These are phyloP conservation scores for Trachythela sp. DNA, from an alignment of 64 coral and sea anemone genomes.

Conservation along the genomic window DNA sequence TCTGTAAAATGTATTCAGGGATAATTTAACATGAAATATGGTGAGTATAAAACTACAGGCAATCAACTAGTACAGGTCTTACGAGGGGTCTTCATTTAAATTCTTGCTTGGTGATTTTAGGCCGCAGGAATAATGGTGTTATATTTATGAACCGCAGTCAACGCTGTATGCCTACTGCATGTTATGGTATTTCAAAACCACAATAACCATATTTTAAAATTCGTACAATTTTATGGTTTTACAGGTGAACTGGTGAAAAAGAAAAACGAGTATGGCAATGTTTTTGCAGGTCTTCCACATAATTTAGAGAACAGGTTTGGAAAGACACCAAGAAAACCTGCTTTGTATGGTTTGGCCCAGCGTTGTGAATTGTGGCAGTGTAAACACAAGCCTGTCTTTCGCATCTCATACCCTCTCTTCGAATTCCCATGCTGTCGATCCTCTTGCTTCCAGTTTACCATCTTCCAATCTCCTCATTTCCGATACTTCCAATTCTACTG, in stretches of 20 bases:
- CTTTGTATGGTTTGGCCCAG: slow-evolving; percentile 18
- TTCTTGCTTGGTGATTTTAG: no score
- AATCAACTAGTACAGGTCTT: no score
- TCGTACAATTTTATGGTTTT: neutral
- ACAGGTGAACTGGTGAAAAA: slow-evolving; percentile 12
- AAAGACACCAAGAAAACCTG: slow-evolving; percentile 1
- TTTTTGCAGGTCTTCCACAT: neutral
- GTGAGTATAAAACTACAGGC: neutral
- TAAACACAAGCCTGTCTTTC: neutral
- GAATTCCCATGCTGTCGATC: neutral
- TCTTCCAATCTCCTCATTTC: no score
- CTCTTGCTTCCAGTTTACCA: no score
- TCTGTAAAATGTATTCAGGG: neutral
- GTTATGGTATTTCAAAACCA: neutral
- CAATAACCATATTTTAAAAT: neutral
- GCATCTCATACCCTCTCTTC: neutral
- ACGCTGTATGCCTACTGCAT: no score
- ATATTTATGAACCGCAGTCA: neutral
- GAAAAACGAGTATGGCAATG: slow-evolving; percentile 17
- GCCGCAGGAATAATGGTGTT: no score
- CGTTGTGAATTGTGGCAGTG: slow-evolving; percentile 30
- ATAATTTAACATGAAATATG: neutral
- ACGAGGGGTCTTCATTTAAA: no score
- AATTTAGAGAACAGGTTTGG: neutral
- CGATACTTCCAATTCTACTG: neutral